Base-by-base conservation (phyloP, 1,140 invertebrate species). In the Triops cancriformis region DNA sequence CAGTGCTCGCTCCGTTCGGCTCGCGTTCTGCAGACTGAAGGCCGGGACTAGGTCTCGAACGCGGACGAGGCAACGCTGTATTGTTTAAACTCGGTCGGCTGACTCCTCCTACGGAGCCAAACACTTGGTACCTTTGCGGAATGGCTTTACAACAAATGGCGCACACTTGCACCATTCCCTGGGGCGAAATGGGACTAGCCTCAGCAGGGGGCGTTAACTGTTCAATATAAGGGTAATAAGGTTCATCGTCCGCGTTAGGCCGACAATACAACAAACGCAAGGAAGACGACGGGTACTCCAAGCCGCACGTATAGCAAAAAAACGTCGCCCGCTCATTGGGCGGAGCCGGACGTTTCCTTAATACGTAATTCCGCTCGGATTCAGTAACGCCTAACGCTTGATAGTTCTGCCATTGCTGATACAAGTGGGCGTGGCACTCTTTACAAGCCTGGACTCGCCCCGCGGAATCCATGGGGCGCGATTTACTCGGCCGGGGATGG, bases 231-330 rank as follows among this genome's bases (percentile, higher is more conserved):
- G 94, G 93, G 86, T 93, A 96, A 85, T 92, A 95, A 27, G 93
- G 91, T 83, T 96, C 94, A 85, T 81, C 92, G 82, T 94, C 93
- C 1, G 91, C 89, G 86, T 95, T 94, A 45, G 90, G 88, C 83
- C 91, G 91, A 83, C 93, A 94, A 84, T 94, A 94, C n/a, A 95
- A 86, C 75, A 94, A 79, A 85, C 85, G 93, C 85, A 87, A 90
- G 87, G 83, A 84, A 31, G 90, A 90, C 26, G 90, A 92, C 78
- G 91, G 89, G 83, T 91, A 91, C 83, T 92, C 89, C 79, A 90
- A 87, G 28, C 92, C 91, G 86, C 94, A 96, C 73, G 93, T 94
- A 84, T 94, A 96, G 86, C 94, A 96, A 37, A 95, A 90, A 84
- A 95, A 95, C 77, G 89, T 92, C 14, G 92, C 90, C 1, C 88